Percentiles rank a stretch among this genome's conserved stretches.
These are phyloP conservation scores for Chrysochloris asiatica DNA, from an alignment of 2,113 vertebrate species.

Conservation along the genomic window DNA sequence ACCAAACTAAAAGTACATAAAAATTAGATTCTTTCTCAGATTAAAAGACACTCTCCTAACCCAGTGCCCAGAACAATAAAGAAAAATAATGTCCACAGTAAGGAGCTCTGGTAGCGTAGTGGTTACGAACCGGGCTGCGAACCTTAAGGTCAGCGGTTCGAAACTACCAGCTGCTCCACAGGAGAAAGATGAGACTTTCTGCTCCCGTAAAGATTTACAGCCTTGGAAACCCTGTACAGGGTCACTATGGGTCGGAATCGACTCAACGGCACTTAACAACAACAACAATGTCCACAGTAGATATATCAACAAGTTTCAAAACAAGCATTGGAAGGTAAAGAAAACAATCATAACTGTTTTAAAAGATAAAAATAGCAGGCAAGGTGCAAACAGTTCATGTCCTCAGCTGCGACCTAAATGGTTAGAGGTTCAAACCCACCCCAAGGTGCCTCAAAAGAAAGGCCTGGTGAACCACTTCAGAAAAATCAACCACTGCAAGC, in stretches of 20 bases:
- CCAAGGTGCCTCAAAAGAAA: background rate
- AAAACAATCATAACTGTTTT: background rate
- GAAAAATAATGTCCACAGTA: background rate
- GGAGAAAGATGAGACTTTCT: too few relatives aligned
- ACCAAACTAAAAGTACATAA: background rate
- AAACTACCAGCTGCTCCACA: too few relatives aligned
- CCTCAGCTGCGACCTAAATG: background rate
- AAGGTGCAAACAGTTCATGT: background rate
- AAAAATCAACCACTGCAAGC: background rate
- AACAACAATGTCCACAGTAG: background rate
- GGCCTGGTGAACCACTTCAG: background rate
- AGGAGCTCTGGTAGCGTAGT: too few relatives aligned
- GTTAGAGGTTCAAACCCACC: background rate
- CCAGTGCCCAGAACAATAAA: background rate
- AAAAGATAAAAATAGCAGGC: background rate
- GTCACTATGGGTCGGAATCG: too few relatives aligned
- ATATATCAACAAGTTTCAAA: constrained; percentile 17
- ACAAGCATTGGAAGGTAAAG: background rate
- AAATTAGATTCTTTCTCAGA: constrained; percentile 1
- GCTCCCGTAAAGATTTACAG: too few relatives aligned
- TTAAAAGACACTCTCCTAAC: constrained; percentile 8
- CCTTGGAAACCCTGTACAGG: too few relatives aligned
- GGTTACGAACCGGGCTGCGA: too few relatives aligned
- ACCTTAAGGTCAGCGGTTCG: too few relatives aligned
- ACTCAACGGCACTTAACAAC: too few relatives aligned